phyloP scores from a whole-genome alignment of 2,888 invertebrate species.

The Lycocerus yunnanus region DNA sequence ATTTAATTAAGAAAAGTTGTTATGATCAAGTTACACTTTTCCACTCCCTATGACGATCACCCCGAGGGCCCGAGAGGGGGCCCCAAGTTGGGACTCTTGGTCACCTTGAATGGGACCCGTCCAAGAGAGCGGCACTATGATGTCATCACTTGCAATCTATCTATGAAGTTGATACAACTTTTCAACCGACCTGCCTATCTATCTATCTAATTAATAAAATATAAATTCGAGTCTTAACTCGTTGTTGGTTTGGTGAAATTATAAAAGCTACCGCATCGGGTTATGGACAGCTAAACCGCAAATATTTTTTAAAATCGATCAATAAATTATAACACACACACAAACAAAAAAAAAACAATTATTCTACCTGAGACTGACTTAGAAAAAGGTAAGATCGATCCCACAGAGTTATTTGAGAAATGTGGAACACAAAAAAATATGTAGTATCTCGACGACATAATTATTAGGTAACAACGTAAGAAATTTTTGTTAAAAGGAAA shows the following conservation, averaged over 20 bases:
- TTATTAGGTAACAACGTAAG: background rate
- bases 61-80: constrained; percentile 32
- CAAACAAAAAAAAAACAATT: background rate
- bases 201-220: background rate
- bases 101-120: constrained; percentile 41
- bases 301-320: background rate
- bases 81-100: constrained; percentile 33
- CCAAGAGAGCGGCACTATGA: constrained; percentile 33
- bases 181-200: background rate
- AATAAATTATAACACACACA: background rate
- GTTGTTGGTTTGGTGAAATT: background rate
- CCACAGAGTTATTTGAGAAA: background rate
- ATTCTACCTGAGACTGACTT: background rate
- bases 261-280: background rate
- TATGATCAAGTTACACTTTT: background rate
- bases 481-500: background rate
- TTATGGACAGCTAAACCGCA: background rate
- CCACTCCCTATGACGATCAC: constrained; percentile 42
- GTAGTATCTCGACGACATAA: background rate
- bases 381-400: background rate
- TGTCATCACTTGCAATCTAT: constrained; percentile 36
- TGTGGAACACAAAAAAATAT: background rate
- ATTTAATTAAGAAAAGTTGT: constrained; percentile 5
- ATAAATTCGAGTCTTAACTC: background rate
- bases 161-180: constrained; percentile 10